Conservation (phyloP, 2,888 invertebrate genomes). For the Chymomyza caudatula region DNA sequence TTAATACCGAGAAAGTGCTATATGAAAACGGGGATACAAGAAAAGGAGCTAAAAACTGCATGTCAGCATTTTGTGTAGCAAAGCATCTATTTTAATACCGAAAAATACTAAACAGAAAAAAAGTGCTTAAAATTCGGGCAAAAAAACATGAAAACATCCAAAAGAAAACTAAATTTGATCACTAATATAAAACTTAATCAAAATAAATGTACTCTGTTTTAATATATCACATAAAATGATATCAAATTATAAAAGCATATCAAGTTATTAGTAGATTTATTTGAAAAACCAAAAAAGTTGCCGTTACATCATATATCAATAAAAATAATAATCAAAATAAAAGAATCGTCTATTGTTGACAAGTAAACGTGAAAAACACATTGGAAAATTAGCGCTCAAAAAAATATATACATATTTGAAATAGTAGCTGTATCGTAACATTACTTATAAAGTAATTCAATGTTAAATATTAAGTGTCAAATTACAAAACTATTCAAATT, state of each 20-base stretch:
- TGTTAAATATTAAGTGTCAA: background rate
- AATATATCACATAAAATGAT: background rate
- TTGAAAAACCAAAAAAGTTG: background rate
- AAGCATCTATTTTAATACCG: background rate
- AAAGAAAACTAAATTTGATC: too few species aligned
- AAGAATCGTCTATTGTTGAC: constrained; percentile 12
- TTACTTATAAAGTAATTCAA: background rate
- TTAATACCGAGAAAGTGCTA: too few species aligned
- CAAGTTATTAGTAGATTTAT: background rate
- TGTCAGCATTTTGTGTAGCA: too few species aligned
- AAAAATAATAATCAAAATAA: background rate
- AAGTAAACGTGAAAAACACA: background rate
- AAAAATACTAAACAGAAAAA: background rate
- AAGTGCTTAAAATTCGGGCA: background rate
- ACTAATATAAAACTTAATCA: background rate
- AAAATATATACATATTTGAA: background rate
- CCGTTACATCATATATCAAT: background rate
- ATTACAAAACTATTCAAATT: background rate
- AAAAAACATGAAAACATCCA: background rate
- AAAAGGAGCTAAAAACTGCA: too few species aligned
- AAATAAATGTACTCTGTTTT: background rate
- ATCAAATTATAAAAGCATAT: background rate
- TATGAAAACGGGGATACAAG: too few species aligned
- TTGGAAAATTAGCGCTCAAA: constrained; percentile 2
- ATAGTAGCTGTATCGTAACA: background rate